Base-by-base conservation (phyloP, 2,797 vertebrate genomes). In the Rachycentron canadum region DNA sequence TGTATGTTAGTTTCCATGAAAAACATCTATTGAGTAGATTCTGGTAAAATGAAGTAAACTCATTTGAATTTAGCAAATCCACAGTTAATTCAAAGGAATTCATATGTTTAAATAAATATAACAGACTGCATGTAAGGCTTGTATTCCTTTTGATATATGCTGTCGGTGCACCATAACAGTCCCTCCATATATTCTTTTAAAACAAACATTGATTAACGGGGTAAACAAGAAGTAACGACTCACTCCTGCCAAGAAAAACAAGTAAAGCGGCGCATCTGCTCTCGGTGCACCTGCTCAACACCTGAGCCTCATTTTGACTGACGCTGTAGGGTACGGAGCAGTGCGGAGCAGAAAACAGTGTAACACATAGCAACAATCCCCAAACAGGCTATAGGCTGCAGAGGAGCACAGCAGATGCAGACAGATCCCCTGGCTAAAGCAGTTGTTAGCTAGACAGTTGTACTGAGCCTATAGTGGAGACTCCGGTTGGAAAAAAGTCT, bases 251-350 rank as follows among this genome's bases (percentile, higher is more conserved):
- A 84, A 82, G 45, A 55, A 79, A 83, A 82, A 79, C 59, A 66
- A 87, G 78, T 50, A 69, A 79, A 89, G 81, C 52, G 65, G 76
- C 41, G 76, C 89, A 87, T 86, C 76, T 89, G 89, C 79, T 85
- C 85, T 86, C 73, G 7, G 32, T 60, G 81, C 91, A 93, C 87
- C 92, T 92, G 90, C 86, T 87, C 78, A 76, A 80, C 89, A 93
- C 90, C 91, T 91, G 88, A 90, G 81, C 78, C 86, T 83, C 76
- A 57, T 69, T 84, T 23, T 86, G 87, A 91, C 71, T 73, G 65
- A 74, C 79, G 79, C 88, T 58, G 83, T 25, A 67, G 50, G 75
- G 50, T 45, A 64, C 67, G 38, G 66, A 84, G 82, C 81, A 65
- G 68, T 63, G 80, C 84, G 52, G 86, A 56, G 86, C 72, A 84